Base-by-base conservation (phyloP, 2,797 vertebrate species). In the Mico argentatus region DNA sequence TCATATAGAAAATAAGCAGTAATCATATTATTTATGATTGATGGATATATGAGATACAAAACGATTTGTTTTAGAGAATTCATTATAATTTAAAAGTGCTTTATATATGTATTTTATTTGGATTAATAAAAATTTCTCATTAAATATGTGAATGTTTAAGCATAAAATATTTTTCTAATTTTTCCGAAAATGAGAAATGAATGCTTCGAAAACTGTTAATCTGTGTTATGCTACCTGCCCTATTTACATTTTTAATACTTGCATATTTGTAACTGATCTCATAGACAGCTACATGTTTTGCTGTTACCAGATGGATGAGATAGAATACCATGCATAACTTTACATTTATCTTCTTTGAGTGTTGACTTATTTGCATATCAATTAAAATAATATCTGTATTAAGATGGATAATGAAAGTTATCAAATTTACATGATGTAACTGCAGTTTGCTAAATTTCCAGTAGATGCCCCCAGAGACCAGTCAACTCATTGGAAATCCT, bases 381-480 rank as follows among this genome's bases (percentile, higher is more conserved):
- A 94, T 98, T 97, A 97, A 97, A 96, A 95, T 96, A 96, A 95
- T 96, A 94, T 95, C 95, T 97, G 59, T 97, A 90, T 97, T 97
- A 97, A 96, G 82, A 94, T 94, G 76, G 20, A 77, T 81, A 8
- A 84, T 57, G 80, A 10, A 95, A 64, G 36, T 97, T 36, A 88
- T 83, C 1, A 7, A 81, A 80, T 90, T 90, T 72, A 50, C 93
- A 0, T 76, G 20, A 89, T 85, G 39, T 61, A 94, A 94, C 97
- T 99, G 99, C 98, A 99, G 98, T 99, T 98, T 94, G 95, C 96
- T 72, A 0, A 64, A 36, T 96, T 97, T 98, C 99, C 99, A 99
- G 99, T 99, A 99, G 99, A 99, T 99, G 99, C 99, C 99, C 98
- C 99, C 99, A 99, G 99, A 99, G 99, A 99, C 99, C 99, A 99